Evolutionary conservation across 2,113 vertebrate species (phyloP), one percentile per base, ranked within the genome.

Genomic region (Asarcornis scutulata): DNA sequence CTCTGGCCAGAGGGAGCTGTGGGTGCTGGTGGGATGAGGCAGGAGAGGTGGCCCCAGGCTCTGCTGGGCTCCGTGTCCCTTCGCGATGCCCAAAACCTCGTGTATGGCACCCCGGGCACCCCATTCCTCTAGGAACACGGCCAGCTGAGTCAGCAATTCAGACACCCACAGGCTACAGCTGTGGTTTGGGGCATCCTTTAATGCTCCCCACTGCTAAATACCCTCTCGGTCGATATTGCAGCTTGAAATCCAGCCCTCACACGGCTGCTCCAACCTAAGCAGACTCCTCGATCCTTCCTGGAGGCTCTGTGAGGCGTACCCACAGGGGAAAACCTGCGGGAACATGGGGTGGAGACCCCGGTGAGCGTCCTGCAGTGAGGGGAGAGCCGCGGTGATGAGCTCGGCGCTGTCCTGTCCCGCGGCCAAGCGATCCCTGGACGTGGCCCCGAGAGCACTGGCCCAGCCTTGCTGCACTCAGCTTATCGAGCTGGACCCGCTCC

Each of bases 111-210:
- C 58, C 52, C 52, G 0, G 12, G 22, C 31, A 14, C 17, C 50
- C 9, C 17, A 48, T 27, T 11, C 8, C 0, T 0, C 14, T 52
- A 7, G 13, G 32, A 78, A 9, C 1, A 2, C 7, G 8, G n/a
- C 34, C 4, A 2, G 29, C 29, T 42, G 16, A 22, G 18, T 4
- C 1, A 17, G 11, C 1, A 3, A 17, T 34, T 32, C 32, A 53
- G 64, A 44, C 32, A 6, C 18, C 13, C 40, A 22, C 1, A 26
- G 64, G 50, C 55, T 31, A 60, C 32, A 11, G 26, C 1, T 46
- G 14, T 0, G 0, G 26, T 56, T 72, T 18, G 21, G 50, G 20
- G 17, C 60, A 68, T 56, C 23, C 23, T 17, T 13, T 72, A 21
- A 16, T 34, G 31, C 16, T 75, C n/a, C 44, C 1, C 4, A 36